Evolutionary conservation across 2,797 vertebrate species (phyloP).

Genomic region (Streptopelia turtur): DNA sequence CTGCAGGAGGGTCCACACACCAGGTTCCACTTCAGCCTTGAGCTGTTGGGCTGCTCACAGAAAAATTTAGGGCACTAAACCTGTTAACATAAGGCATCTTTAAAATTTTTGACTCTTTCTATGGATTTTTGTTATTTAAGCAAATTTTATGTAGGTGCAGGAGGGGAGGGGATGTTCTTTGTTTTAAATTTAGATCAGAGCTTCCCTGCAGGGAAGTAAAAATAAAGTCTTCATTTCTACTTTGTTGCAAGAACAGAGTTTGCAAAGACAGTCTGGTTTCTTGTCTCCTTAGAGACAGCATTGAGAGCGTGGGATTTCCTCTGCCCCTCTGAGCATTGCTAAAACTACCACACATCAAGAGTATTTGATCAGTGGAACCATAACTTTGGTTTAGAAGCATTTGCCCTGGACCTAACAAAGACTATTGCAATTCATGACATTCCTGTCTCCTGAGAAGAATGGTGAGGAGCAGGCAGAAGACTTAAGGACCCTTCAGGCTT

Average conservation of each 20-base stretch:
- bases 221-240: background rate
- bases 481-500: background rate
- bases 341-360: background rate
- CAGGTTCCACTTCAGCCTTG: background rate
- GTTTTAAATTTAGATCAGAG: conserved; percentile 29
- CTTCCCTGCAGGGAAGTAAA: conserved; percentile 3
- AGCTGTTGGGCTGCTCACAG: background rate
- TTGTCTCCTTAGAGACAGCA: background rate
- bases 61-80: background rate
- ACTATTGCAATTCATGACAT: background rate
- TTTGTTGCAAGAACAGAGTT: background rate
- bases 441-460: background rate
- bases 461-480: background rate
- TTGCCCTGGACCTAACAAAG: background rate
- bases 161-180: background rate
- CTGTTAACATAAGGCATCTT: background rate
- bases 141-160: conserved; percentile 23
- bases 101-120: background rate
- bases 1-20: background rate
- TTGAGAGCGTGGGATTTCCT: background rate
- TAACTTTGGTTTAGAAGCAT: background rate
- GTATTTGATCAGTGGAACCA: background rate
- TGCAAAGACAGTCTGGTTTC: background rate
- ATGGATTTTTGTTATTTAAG: conserved; percentile 51
- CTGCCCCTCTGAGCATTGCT: background rate